Percentiles rank a stretch among this genome's conserved stretches.
phyloP scores from a whole-genome alignment of 2,113 vertebrate species.

The Amblyornis subalaris region DNA sequence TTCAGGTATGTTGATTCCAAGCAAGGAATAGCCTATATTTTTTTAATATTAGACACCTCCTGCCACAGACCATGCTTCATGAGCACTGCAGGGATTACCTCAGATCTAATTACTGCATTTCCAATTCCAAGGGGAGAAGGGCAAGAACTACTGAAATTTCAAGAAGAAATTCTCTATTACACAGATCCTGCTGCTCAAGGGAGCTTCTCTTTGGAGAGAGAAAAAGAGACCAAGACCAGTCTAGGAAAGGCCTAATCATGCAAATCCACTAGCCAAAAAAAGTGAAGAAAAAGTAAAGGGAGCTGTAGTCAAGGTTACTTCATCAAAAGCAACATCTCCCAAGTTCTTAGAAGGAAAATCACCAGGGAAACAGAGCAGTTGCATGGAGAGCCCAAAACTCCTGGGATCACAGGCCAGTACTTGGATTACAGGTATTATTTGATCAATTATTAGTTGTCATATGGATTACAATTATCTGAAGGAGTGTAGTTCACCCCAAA shows the following conservation, averaged over 20 bases:
- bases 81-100: not conserved
- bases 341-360: not conserved
- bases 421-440: not conserved
- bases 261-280: not conserved
- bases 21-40: not conserved
- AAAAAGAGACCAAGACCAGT: not conserved
- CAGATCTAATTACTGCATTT: not conserved
- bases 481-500: not conserved
- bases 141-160: not conserved
- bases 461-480: not conserved
- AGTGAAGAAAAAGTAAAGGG: not conserved
- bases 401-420: not conserved
- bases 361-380: not conserved
- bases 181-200: not conserved
- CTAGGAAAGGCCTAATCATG: not conserved
- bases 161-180: not conserved
- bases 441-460: not conserved
- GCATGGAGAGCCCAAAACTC: not conserved
- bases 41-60: not conserved
- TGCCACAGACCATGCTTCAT: not conserved
- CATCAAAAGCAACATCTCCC: not conserved
- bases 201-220: not conserved
- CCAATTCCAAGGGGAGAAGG: not conserved
- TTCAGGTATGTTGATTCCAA: not conserved
- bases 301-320: not conserved